A percentile compares a stretch with the other conserved stretches of the same genome.
These are phyloP conservation scores for Heterochromis multidens DNA, from an alignment of 2,113 vertebrate genomes.

Conservation along the genomic window DNA sequence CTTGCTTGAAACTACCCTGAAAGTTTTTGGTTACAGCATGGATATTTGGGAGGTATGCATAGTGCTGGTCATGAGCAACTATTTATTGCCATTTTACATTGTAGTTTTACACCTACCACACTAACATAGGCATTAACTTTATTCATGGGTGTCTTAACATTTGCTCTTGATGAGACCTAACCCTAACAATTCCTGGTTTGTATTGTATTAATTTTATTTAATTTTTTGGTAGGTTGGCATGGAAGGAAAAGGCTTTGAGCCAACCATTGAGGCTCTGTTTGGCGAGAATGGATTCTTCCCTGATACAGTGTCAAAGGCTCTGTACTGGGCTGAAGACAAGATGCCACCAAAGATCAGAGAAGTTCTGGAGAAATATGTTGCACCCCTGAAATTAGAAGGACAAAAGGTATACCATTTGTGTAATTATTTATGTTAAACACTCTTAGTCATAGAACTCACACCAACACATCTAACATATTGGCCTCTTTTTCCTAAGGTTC, in stretches of 20 bases:
- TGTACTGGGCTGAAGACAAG: constrained; percentile 85
- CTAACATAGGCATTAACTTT: neutral
- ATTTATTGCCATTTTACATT: neutral
- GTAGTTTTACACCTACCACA: neutral
- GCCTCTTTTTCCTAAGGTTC: constrained; percentile 30
- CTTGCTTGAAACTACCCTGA: constrained; percentile 86
- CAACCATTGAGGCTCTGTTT: constrained; percentile 87
- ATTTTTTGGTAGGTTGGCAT: constrained; percentile 79
- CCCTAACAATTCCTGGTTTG: neutral
- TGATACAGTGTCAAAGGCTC: constrained; percentile 81
- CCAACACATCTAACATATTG: neutral
- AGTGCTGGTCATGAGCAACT: neutral
- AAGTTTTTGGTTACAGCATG: constrained; percentile 73
- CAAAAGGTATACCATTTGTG: constrained; percentile 40
- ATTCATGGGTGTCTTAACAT: neutral
- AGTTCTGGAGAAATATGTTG: constrained; percentile 79
- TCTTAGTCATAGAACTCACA: neutral
- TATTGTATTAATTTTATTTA: neutral
- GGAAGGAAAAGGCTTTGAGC: constrained; percentile 88
- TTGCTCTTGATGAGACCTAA: neutral
- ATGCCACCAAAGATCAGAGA: constrained; percentile 80
- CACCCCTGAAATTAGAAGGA: constrained; percentile 66
- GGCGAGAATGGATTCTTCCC: constrained; percentile 91
- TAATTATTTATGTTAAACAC: neutral
- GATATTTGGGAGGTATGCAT: constrained; percentile 87